phyloP scores from a whole-genome alignment of 2,797 vertebrate genomes.

The Sebastolobus alascanus region DNA sequence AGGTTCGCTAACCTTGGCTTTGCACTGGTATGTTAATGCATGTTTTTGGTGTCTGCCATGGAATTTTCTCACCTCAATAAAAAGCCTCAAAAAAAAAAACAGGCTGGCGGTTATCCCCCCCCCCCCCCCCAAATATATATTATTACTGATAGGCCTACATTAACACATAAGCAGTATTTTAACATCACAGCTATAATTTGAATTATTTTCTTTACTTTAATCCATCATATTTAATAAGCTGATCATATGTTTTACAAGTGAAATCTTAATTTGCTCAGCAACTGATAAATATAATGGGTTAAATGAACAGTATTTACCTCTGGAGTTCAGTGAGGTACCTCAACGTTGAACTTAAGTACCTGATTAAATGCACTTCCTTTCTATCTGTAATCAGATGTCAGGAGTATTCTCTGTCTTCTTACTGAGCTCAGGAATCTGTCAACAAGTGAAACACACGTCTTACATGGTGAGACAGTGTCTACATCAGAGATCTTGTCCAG shows the following conservation, averaged over 20 bases:
- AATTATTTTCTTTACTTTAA: neutral
- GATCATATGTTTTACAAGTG: neutral
- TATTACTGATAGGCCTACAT: neutral
- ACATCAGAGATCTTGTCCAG: constrained; percentile 21
- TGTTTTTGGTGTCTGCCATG: constrained; percentile 82
- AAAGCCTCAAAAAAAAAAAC: constrained; percentile 62
- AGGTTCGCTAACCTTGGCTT: constrained; percentile 84
- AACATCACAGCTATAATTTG: neutral
- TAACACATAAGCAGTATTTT: neutral
- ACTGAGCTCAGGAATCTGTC: constrained; percentile 12
- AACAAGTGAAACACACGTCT: constrained; percentile 16
- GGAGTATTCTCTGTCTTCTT: neutral
- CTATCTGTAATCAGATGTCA: neutral
- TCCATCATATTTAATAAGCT: neutral
- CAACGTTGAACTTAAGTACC: neutral
- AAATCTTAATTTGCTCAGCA: neutral
- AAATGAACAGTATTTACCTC: neutral
- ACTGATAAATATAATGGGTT: neutral
- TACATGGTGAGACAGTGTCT: constrained; percentile 46
- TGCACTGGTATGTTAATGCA: constrained; percentile 88
- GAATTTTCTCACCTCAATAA: constrained; percentile 88
- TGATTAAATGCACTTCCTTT: neutral
- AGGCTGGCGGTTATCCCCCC: constrained; percentile 29
- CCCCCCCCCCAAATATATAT: too few relatives aligned
- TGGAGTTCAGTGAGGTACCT: neutral